Conservation (phyloP, 2,888 invertebrate species). For the Theodoxus fluviatilis region DNA sequence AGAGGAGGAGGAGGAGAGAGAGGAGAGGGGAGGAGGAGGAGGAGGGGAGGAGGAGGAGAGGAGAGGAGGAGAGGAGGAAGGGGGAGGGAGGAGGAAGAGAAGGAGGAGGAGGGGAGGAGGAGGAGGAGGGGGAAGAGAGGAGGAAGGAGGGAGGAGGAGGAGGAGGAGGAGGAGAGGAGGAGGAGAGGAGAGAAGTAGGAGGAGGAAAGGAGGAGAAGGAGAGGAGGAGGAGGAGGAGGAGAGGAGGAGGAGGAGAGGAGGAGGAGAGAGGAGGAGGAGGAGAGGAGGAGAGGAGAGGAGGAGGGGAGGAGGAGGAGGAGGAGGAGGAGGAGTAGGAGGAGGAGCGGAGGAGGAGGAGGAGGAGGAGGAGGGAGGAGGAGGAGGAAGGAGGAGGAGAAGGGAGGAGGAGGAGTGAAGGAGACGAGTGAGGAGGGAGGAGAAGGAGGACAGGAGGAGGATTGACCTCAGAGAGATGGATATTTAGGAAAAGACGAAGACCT, state of each 20-base stretch:
- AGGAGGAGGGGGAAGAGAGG: neutral
- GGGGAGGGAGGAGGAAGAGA: neutral
- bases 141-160: neutral
- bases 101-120: slow-evolving; percentile 15
- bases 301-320: too few relatives aligned
- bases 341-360: neutral
- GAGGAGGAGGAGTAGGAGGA: too few relatives aligned
- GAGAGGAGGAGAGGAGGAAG: neutral
- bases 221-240: neutral
- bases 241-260: neutral
- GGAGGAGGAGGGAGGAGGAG: neutral
- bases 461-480: too few relatives aligned
- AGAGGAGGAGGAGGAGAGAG: slow-evolving; percentile 7
- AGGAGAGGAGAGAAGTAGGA: neutral
- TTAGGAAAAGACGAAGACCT: too few relatives aligned
- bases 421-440: too few relatives aligned
- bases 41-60: neutral
- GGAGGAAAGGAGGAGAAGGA: neutral
- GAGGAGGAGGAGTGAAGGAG: too few relatives aligned
- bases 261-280: too few relatives aligned
- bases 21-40: too few relatives aligned
- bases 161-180: neutral
- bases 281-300: too few relatives aligned
- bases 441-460: too few relatives aligned
- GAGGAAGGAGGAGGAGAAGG: too few relatives aligned